Evolutionary conservation across 2,888 invertebrate species (phyloP).

Genomic region (Tortrix viridana): DNA sequence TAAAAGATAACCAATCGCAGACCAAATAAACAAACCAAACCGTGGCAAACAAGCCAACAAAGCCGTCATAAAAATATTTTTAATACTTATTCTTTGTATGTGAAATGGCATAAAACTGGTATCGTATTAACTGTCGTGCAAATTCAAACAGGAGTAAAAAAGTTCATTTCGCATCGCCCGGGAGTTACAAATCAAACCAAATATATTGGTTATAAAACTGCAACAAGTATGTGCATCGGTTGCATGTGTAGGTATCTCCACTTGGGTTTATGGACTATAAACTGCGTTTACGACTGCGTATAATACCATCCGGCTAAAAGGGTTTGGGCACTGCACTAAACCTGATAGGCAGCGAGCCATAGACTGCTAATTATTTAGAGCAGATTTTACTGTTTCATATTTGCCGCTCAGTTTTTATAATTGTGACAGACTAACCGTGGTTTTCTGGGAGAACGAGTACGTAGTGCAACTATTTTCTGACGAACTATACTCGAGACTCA

Average conservation of each 20-base stretch:
- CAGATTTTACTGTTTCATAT: conserved; percentile 49
- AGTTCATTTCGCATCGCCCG: conserved; percentile 49
- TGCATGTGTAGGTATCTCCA: conserved; percentile 72
- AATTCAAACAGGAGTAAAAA: conserved; percentile 44
- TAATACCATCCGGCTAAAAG: conserved; percentile 83
- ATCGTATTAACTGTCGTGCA: conserved; percentile 10
- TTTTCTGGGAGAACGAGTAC: no score
- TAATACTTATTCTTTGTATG: conserved; percentile 31
- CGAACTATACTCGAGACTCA: no score
- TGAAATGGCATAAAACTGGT: conserved; percentile 17
- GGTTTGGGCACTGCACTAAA: conserved; percentile 59
- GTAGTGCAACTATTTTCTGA: no score
- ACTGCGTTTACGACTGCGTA: conserved; percentile 75
- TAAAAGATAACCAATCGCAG: conserved; percentile 11
- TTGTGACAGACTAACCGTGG: no score
- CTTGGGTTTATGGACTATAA: conserved; percentile 81
- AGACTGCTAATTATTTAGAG: conserved; percentile 70
- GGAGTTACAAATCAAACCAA: conserved; percentile 81
- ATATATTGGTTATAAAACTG: conserved; percentile 83
- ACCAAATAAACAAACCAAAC: background rate
- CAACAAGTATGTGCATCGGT: conserved; percentile 80
- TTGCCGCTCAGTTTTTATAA: conserved; percentile 20
- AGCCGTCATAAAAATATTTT: conserved; percentile 23
- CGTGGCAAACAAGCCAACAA: conserved; percentile 16
- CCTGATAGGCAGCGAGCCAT: conserved; percentile 52